phyloP scores from a whole-genome alignment of 2,113 vertebrate genomes.

The Suricata suricatta region DNA sequence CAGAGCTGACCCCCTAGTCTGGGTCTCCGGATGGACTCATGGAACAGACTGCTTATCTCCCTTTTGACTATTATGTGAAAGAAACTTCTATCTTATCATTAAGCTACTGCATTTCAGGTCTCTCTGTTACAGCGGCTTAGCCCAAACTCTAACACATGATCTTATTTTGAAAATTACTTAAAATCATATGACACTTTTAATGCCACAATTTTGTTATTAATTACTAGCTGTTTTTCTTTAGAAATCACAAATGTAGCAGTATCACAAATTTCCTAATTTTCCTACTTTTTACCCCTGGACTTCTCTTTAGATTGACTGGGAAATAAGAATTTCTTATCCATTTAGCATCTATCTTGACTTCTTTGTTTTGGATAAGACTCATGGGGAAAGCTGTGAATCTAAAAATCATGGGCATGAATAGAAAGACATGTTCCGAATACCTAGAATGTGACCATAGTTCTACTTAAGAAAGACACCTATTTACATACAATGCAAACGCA shows the following conservation, averaged over 20 bases:
- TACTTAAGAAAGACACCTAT: neutral
- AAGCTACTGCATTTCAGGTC: neutral
- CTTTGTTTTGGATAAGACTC: neutral
- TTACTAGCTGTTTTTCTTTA: neutral
- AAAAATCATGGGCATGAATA: neutral
- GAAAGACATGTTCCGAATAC: neutral
- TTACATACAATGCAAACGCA: neutral
- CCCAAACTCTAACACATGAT: neutral
- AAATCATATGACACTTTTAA: neutral
- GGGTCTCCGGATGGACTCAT: neutral
- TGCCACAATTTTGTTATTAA: neutral
- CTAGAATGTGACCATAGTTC: neutral
- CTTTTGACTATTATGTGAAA: neutral
- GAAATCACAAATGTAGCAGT: neutral
- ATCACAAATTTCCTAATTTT: neutral
- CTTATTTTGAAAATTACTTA: neutral
- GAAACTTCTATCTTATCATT: neutral
- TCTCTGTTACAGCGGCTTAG: neutral
- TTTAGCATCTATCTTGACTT: neutral
- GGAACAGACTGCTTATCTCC: neutral
- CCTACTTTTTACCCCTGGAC: neutral
- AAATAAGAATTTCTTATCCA: neutral
- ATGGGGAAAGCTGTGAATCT: neutral
- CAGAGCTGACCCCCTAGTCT: rapidly evolving
- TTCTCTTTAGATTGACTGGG: neutral